Percentiles rank a stretch among this genome's conserved stretches.
phyloP scores from a whole-genome alignment of 2,797 vertebrate species.

The Uromys caudimaculatus region DNA sequence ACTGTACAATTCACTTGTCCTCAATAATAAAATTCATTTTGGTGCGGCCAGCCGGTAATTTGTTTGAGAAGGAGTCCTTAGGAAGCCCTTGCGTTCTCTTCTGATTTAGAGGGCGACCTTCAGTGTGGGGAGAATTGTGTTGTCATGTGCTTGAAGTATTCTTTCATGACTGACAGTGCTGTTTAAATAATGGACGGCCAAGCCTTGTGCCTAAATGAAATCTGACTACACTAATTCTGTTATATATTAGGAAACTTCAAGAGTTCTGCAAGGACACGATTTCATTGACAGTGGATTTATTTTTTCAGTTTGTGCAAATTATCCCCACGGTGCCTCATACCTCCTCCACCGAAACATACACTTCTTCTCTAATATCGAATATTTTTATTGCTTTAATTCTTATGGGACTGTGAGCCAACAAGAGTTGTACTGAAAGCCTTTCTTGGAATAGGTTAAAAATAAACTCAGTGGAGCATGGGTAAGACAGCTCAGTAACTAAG shows the following conservation, averaged over 20 bases:
- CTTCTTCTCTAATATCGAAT: slow-evolving; percentile 31
- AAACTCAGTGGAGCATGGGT: not conserved
- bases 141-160: slow-evolving; percentile 63
- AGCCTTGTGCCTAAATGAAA: slow-evolving; percentile 72
- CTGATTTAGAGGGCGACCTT: slow-evolving; percentile 82
- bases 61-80: slow-evolving; percentile 68
- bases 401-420: too few species aligned
- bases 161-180: slow-evolving; percentile 64
- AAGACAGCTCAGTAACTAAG: not conserved
- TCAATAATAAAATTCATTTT: slow-evolving; percentile 81
- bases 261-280: slow-evolving; percentile 73
- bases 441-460: not conserved
- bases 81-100: slow-evolving; percentile 61
- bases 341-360: not conserved
- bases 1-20: slow-evolving; percentile 80
- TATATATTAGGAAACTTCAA: slow-evolving; percentile 55
- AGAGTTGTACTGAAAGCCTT: not conserved
- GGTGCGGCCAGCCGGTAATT: slow-evolving; percentile 74
- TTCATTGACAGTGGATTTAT: slow-evolving; percentile 62
- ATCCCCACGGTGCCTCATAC: not conserved
- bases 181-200: slow-evolving; percentile 76
- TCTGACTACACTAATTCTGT: slow-evolving; percentile 76
- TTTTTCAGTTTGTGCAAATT: slow-evolving; percentile 67
- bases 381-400: slow-evolving; percentile 21
- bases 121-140: slow-evolving; percentile 70